Percentiles rank a stretch among this genome's conserved stretches.
phyloP scores from a whole-genome alignment of 2,113 vertebrate species.

The Aphelocoma coerulescens region DNA sequence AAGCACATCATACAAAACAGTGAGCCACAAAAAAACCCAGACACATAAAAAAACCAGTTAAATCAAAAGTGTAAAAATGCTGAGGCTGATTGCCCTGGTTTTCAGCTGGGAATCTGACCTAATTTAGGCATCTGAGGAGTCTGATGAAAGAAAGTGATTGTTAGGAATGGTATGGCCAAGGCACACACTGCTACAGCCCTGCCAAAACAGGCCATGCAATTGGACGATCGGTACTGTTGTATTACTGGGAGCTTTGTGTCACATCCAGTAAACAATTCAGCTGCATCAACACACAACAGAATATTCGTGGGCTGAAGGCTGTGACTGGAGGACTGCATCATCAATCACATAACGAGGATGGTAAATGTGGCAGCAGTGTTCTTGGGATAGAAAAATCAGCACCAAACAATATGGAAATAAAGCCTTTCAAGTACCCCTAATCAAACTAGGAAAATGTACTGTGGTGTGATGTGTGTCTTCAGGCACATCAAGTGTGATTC shows the following conservation, averaged over 20 bases:
- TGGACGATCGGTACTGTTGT: fast-evolving
- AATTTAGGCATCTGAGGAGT: background rate
- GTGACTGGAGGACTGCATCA: background rate
- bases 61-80: background rate
- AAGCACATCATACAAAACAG: background rate
- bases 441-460: background rate
- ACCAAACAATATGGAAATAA: background rate
- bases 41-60: background rate
- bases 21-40: background rate
- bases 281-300: background rate
- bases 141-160: background rate
- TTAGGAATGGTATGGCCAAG: background rate
- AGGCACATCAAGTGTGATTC: background rate
- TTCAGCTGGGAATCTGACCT: background rate
- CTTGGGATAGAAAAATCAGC: background rate
- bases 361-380: fast-evolving
- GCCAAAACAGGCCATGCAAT: fast-evolving
- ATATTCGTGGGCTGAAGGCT: background rate
- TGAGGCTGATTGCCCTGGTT: background rate
- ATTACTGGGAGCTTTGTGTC: background rate
- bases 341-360: fast-evolving
- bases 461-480: background rate
- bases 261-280: background rate
- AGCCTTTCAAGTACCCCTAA: background rate
- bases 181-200: background rate